A percentile compares a stretch with the other conserved stretches of the same genome.
phyloP scores from a whole-genome alignment of 2,888 invertebrate species.

The Leptinotarsa tumamoca region DNA sequence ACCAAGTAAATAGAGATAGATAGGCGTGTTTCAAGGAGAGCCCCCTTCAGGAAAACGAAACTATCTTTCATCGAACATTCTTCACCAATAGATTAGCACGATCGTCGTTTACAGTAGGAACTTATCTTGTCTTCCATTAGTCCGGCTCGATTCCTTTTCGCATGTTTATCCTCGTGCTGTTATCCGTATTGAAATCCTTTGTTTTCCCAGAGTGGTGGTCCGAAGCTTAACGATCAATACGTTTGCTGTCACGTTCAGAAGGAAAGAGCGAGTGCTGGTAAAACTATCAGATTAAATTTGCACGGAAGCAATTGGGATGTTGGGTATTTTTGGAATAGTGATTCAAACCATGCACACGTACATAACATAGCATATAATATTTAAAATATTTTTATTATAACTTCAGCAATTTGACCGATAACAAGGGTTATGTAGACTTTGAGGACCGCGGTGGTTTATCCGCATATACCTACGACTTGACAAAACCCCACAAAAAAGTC shows the following conservation, averaged over 20 bases:
- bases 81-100: constrained; percentile 2
- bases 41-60: neutral
- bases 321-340: too few relatives aligned
- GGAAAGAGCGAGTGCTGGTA: neutral
- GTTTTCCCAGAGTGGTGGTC: neutral
- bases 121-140: neutral
- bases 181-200: neutral
- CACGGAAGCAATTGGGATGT: too few relatives aligned
- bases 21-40: constrained; percentile 1
- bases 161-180: neutral
- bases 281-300: too few relatives aligned
- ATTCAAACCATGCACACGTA: too few relatives aligned
- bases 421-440: too few relatives aligned
- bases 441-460: too few relatives aligned
- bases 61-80: constrained; percentile 7
- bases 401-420: too few relatives aligned
- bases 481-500: too few relatives aligned
- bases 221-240: neutral
- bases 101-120: neutral
- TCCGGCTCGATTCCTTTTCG: neutral
- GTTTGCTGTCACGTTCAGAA: neutral
- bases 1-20: constrained; percentile 5
- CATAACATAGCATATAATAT: too few relatives aligned
- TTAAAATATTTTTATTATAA: too few relatives aligned
- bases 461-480: too few relatives aligned